These are phyloP conservation scores for Hassar affinis DNA, from an alignment of 2,113 vertebrate genomes.

Conservation along the genomic window DNA sequence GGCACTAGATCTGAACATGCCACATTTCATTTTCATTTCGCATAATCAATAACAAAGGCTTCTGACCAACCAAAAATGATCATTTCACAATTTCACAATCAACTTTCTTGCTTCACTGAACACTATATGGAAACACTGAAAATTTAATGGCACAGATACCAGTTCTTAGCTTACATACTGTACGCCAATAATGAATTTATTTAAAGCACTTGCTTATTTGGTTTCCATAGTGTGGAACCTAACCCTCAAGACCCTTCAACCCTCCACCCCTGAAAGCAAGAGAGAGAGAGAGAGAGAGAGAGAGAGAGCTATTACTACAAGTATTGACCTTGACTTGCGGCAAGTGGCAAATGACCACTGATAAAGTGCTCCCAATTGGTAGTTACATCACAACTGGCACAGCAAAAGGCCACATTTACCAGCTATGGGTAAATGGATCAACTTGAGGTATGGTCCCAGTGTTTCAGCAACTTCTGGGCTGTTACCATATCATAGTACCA, in stretches of 20 bases:
- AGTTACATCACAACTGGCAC: too few species aligned
- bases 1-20: background rate
- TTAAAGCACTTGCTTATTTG: constrained; percentile 49
- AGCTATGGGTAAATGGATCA: too few species aligned
- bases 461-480: too few species aligned
- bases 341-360: too few species aligned
- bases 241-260: constrained; percentile 44
- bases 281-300: too few species aligned
- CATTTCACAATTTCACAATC: too few species aligned
- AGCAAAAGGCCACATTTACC: too few species aligned
- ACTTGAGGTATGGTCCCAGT: too few species aligned
- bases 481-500: too few species aligned
- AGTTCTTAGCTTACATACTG: background rate
- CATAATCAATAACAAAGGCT: background rate
- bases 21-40: constrained; percentile 11
- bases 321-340: too few species aligned
- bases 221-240: constrained; percentile 54
- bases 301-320: too few species aligned
- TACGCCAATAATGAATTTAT: background rate
- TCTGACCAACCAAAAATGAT: background rate
- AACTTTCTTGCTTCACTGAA: background rate
- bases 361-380: too few species aligned
- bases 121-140: background rate
- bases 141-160: background rate
- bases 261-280: constrained; percentile 59